Conservation (phyloP, 2,797 vertebrate genomes). For the Sphenodon punctatus region DNA sequence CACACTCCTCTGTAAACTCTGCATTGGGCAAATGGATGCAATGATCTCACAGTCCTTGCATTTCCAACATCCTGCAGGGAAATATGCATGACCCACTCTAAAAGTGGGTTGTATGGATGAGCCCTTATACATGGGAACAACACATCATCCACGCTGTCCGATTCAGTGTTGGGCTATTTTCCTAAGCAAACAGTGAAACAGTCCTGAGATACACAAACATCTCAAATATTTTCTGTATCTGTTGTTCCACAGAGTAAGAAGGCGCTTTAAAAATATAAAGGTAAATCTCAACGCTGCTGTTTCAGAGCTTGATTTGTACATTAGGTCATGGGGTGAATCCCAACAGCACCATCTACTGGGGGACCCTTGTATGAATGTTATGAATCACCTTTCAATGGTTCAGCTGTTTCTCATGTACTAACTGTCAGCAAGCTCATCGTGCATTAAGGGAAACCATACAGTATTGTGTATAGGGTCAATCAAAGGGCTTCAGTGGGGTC, state of each 20-base stretch:
- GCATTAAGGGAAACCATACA: neutral
- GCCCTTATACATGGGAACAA: no score
- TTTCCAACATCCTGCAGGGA: no score
- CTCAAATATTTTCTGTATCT: neutral
- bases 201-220: no score
- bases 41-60: no score
- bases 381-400: neutral
- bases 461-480: neutral
- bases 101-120: no score
- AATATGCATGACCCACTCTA: no score
- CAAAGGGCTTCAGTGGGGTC: neutral
- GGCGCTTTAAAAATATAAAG: neutral
- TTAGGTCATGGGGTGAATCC: neutral
- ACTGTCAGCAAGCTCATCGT: neutral
- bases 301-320: neutral
- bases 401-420: neutral
- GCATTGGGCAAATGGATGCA: no score
- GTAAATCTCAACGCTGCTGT: neutral
- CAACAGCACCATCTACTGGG: neutral
- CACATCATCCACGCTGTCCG: no score
- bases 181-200: no score
- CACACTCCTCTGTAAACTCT: no score
- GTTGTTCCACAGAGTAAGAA: neutral
- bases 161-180: no score
- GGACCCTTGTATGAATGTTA: neutral